Evolutionary conservation across 53 echinoderm and acorn worm species (phyloP).

Genomic region (Crossaster papposus): DNA sequence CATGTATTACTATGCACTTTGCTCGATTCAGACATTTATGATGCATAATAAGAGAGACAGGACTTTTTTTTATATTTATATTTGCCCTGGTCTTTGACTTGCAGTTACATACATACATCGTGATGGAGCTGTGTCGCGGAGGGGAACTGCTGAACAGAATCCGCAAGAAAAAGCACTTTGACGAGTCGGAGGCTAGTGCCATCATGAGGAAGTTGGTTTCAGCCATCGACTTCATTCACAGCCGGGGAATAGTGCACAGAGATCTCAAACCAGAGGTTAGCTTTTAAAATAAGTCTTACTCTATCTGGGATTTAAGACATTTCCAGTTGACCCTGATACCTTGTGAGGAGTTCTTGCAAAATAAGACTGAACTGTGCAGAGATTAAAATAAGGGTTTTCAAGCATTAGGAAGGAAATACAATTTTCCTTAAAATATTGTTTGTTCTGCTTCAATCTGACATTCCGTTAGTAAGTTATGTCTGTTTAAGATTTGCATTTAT

Average conservation of each 20-base stretch:
- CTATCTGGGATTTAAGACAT: not conserved
- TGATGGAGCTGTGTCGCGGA: slow-evolving; percentile 94
- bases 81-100: not conserved
- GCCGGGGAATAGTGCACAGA: slow-evolving; percentile 90
- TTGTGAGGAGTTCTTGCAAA: not conserved
- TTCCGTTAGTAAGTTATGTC: too few relatives aligned
- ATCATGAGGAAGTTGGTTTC: slow-evolving; percentile 98
- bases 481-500: too few relatives aligned
- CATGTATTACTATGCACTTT: too few relatives aligned
- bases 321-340: not conserved
- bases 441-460: too few relatives aligned
- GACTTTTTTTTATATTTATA: too few relatives aligned
- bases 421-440: too few relatives aligned
- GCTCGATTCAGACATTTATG: too few relatives aligned
- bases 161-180: slow-evolving; percentile 91
- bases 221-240: slow-evolving; percentile 92
- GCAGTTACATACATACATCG: slow-evolving; percentile 95
- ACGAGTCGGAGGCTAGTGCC: slow-evolving; percentile 88
- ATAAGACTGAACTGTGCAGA: too few relatives aligned
- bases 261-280: slow-evolving; percentile 98
- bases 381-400: too few relatives aligned
- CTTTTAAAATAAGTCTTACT: not conserved
- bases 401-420: too few relatives aligned
- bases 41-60: too few relatives aligned
- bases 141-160: slow-evolving; percentile 91